Percentiles rank a stretch among this genome's conserved stretches.
Evolutionary conservation across 2,888 invertebrate genomes (phyloP).

Genomic region (Lasioglossum malachurum): DNA sequence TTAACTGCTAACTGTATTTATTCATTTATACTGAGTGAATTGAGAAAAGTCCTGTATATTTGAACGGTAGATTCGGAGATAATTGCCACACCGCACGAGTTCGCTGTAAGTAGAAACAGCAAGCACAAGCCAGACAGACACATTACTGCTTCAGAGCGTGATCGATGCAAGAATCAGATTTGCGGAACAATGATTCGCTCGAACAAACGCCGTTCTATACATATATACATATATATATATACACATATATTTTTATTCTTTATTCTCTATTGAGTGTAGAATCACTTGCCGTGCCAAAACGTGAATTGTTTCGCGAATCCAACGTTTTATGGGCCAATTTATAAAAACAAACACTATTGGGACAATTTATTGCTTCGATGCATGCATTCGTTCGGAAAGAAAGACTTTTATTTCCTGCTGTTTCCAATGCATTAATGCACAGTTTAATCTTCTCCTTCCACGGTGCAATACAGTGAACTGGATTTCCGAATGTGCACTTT

Average conservation of each 20-base stretch:
- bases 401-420: not conserved
- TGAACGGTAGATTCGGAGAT: not conserved
- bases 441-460: not conserved
- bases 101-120: not conserved
- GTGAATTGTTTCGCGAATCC: not conserved
- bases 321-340: not conserved
- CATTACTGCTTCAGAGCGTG: not conserved
- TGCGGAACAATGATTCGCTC: not conserved
- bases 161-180: not conserved
- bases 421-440: not conserved
- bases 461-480: not conserved
- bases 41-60: not conserved
- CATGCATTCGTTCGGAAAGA: not conserved
- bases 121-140: not conserved
- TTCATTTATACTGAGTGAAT: not conserved
- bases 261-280: not conserved
- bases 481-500: not conserved
- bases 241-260: not conserved
- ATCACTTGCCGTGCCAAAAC: not conserved
- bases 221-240: not conserved
- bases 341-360: not conserved
- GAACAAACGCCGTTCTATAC: not conserved
- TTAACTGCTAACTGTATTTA: not conserved
- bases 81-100: not conserved
- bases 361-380: not conserved